Percentiles rank a stretch among this genome's conserved stretches.
Evolutionary conservation across 2,797 vertebrate species (phyloP).

Genomic region (Paedocypris micromegethes): DNA sequence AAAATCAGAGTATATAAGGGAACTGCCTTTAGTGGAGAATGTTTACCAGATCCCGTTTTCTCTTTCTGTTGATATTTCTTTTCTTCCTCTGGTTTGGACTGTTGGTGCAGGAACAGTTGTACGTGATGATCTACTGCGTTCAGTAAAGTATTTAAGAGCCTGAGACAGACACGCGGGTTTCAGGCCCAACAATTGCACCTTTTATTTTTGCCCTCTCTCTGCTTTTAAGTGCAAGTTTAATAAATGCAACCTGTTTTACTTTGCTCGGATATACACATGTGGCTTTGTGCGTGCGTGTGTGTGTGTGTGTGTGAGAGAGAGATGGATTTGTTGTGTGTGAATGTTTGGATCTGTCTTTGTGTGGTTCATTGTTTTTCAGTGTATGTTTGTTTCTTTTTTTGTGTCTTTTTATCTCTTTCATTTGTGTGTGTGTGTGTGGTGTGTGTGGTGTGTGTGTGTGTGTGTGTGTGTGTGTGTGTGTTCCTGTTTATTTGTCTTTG

Average conservation of each 20-base stretch:
- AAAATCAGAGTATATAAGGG: conserved; percentile 95
- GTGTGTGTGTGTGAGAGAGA: conserved; percentile 28
- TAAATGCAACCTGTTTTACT: conserved; percentile 71
- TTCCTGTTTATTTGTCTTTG: too few relatives aligned
- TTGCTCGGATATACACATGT: conserved; percentile 48
- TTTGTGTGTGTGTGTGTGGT: too few relatives aligned
- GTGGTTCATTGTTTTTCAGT: too few relatives aligned
- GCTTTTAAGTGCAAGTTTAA: conserved; percentile 75
- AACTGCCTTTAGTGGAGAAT: conserved; percentile 94
- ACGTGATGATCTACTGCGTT: conserved; percentile 91
- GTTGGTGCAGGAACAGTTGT: conserved; percentile 79
- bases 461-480: too few relatives aligned
- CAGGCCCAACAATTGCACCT: conserved; percentile 80
- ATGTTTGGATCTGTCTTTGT: too few relatives aligned
- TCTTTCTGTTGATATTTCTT: conserved; percentile 53
- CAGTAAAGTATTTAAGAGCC: conserved; percentile 87
- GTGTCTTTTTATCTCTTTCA: too few relatives aligned
- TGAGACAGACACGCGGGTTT: conserved; percentile 79
- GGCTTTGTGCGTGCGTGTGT: conserved; percentile 51
- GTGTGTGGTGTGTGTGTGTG: too few relatives aligned
- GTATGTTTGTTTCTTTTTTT: too few relatives aligned
- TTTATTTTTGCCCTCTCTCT: conserved; percentile 76
- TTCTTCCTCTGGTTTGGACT: conserved; percentile 59
- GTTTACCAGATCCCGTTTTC: conserved; percentile 94
- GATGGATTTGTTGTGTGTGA: too few relatives aligned